Evolutionary conservation across 2,888 invertebrate genomes (phyloP).

Genomic region (Cheilosia impressa): DNA sequence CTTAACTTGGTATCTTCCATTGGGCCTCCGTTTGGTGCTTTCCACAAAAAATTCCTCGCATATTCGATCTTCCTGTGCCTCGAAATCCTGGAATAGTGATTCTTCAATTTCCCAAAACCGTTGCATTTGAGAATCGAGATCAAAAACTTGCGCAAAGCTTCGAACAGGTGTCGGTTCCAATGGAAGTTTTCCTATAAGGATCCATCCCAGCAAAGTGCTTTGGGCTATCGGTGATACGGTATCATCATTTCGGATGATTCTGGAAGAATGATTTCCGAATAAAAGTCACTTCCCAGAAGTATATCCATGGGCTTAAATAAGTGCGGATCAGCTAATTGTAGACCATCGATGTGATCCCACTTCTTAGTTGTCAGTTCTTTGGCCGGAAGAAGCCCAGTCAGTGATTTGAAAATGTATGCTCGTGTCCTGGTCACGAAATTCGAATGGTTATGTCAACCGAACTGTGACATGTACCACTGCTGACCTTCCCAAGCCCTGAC

Average conservation of each 20-base stretch:
- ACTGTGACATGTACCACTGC: too few species aligned
- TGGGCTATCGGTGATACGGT: neutral
- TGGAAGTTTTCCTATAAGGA: constrained; percentile 16
- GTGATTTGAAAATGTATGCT: constrained; percentile 15
- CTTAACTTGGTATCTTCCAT: constrained; percentile 21
- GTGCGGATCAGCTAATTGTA: neutral
- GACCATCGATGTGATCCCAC: constrained; percentile 16
- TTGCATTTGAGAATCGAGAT: constrained; percentile 3
- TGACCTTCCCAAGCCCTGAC: constrained; percentile 23
- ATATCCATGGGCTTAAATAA: constrained; percentile 10
- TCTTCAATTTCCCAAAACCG: constrained; percentile 30
- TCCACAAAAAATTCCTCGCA: constrained; percentile 9
- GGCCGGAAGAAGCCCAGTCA: constrained; percentile 24
- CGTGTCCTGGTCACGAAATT: constrained; percentile 3
- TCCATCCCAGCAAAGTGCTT: constrained; percentile 1
- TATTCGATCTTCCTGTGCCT: neutral
- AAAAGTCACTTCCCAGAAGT: constrained; percentile 20
- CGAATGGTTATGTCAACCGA: constrained; percentile 20
- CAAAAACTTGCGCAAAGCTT: neutral
- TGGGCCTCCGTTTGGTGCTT: constrained; percentile 11
- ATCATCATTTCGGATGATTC: neutral
- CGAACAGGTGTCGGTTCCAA: neutral
- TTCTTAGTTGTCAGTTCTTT: neutral
- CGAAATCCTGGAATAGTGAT: neutral
- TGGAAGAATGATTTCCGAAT: neutral